Evolutionary conservation across 2,888 invertebrate species (phyloP).

Genomic region (Ichneumoninae sp.): DNA sequence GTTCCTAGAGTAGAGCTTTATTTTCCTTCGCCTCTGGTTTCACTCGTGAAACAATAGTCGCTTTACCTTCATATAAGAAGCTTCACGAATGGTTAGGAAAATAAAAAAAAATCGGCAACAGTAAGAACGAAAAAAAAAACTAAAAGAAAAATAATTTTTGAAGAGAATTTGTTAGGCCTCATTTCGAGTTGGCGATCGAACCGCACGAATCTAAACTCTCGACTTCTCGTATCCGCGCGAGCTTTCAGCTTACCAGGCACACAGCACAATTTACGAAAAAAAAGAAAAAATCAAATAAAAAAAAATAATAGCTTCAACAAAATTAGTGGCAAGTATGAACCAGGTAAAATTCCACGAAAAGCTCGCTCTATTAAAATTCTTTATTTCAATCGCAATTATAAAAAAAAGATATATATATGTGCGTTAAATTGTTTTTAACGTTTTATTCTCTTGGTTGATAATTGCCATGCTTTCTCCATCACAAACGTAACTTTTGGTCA

Average conservation of each 20-base stretch:
- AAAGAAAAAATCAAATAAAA: background rate
- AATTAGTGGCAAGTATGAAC: conserved; percentile 65
- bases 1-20: conserved; percentile 56
- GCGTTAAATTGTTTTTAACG: conserved; percentile 14
- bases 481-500: conserved; percentile 60
- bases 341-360: conserved; percentile 39
- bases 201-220: conserved; percentile 68
- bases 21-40: conserved; percentile 54
- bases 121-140: conserved; percentile 9
- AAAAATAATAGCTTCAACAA: conserved; percentile 61
- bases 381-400: conserved; percentile 14
- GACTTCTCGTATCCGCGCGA: conserved; percentile 70
- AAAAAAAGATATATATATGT: background rate
- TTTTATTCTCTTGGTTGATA: conserved; percentile 61
- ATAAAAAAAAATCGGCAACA: conserved; percentile 7
- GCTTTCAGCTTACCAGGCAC: conserved; percentile 68
- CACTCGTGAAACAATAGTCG: conserved; percentile 57
- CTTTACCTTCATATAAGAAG: conserved; percentile 51
- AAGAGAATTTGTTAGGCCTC: conserved; percentile 35
- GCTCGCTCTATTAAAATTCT: background rate
- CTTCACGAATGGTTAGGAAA: conserved; percentile 56
- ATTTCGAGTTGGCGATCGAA: conserved; percentile 63
- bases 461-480: conserved; percentile 66
- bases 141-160: conserved; percentile 19
- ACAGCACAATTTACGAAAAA: conserved; percentile 63